Base-by-base conservation (phyloP, 64 coral and sea anemone genomes). In the Actinia equina region DNA sequence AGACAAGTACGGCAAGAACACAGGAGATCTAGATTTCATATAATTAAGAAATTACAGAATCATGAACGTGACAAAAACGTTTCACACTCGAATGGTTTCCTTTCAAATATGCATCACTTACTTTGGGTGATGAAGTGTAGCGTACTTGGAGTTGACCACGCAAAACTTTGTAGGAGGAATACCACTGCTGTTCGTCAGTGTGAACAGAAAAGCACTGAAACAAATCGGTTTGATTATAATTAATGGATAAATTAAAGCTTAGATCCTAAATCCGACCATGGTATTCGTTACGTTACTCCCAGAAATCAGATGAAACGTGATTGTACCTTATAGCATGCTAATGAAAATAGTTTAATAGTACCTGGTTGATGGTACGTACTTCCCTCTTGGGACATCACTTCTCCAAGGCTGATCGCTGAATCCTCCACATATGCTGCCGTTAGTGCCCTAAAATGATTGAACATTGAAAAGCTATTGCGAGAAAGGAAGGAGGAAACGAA, bases 361-460 rank as follows among this genome's bases (percentile, higher is more conserved):
- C 94, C 85, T 96, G 52, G 87, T 69, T 19, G 94, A 96, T 55
- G 90, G 88, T 84, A 93, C 85, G 60, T 96, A 96, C 51, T 87
- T 93, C 19, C 94, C 94, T 26, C 88, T 62, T 86, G 88, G 91
- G 87, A 93, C 89, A 87, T 96, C 94, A 87, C 88, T 96, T 42
- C 88, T 79, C 94, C 94, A 96, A 7, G 91, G 91, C 37, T 96
- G 94, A 84, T 96, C 94, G 41, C 94, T 96, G 44, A 96, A 96
- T 2, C 84, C 94, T 60, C 94, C 94, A 93, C 91, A 96, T 16
- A 96, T 81, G 87, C 76, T 88, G 7, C 90, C 94, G 84, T 96
- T 93, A 56, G 17, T 64, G 52, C 90, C 90, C 94, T 95, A 84
- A 80, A 67, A 81, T 46, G 17, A 16, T 18, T 11, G 55, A 57